phyloP scores from a whole-genome alignment of 2,113 vertebrate genomes.

The Danio rerio region GRCz12tu NC_133191.1:5146001-5146500 shows the following conservation, averaged over 20 bases:
- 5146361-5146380: slow-evolving; percentile 65
- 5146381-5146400: slow-evolving; percentile 56
- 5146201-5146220: slow-evolving; percentile 2
- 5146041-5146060: too few species aligned
- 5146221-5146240: background rate
- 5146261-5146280: slow-evolving; percentile 13
- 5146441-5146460: slow-evolving; percentile 68
- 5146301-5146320: background rate
- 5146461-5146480: slow-evolving; percentile 38
- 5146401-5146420: slow-evolving; percentile 53
- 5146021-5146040: too few species aligned
- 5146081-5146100: too few species aligned
- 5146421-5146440: slow-evolving; percentile 74
- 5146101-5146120: too few species aligned
- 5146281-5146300: slow-evolving; percentile 6
- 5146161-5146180: background rate
- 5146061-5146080: too few species aligned
- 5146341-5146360: slow-evolving; percentile 67
- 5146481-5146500: slow-evolving; percentile 22
- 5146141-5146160: background rate
- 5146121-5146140: too few species aligned
- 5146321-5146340: slow-evolving; percentile 40
- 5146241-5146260: slow-evolving; percentile 40
- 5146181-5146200: background rate
- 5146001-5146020: too few species aligned